Evolutionary conservation across 2,888 invertebrate species (phyloP).

Genomic region (Eumacrocentrus americanus): DNA sequence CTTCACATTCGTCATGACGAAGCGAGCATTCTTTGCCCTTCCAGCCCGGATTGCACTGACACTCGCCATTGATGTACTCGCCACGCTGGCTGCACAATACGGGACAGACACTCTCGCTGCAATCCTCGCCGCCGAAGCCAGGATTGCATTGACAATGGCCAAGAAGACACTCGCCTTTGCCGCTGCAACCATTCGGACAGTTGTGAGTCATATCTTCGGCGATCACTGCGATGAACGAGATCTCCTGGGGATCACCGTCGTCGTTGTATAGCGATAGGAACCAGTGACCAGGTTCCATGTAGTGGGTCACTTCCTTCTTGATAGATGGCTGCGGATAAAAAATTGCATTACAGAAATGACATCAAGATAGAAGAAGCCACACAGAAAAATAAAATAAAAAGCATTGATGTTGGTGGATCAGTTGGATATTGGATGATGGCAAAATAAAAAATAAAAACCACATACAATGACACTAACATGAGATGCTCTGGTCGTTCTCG

Average conservation of each 20-base stretch:
- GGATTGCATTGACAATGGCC: conserved; percentile 96
- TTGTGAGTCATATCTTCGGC: conserved; percentile 94
- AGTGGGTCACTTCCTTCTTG: conserved; percentile 91
- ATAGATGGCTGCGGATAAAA: conserved; percentile 73
- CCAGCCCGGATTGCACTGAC: conserved; percentile 97
- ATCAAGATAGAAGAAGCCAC: too few relatives aligned
- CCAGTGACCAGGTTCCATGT: conserved; percentile 97
- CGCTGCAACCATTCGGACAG: conserved; percentile 95
- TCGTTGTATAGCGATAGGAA: conserved; percentile 96
- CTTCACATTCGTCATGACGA: conserved; percentile 94
- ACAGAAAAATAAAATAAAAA: too few relatives aligned
- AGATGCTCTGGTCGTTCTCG: conserved; percentile 81
- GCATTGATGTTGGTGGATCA: too few relatives aligned
- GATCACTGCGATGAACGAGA: conserved; percentile 81
- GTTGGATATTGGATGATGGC: too few relatives aligned
- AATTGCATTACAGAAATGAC: conserved; percentile 1
- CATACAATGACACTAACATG: conserved; percentile 74
- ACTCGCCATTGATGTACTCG: conserved; percentile 94
- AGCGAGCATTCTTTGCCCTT: conserved; percentile 97
- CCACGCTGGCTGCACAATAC: conserved; percentile 96
- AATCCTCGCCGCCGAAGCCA: conserved; percentile 95
- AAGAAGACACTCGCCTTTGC: conserved; percentile 94
- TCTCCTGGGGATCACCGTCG: conserved; percentile 87
- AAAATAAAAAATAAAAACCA: conserved; percentile 21
- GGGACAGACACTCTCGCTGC: conserved; percentile 96